Base-by-base conservation (phyloP, 2,888 invertebrate species). In the Cecidostiba fungosa region DNA sequence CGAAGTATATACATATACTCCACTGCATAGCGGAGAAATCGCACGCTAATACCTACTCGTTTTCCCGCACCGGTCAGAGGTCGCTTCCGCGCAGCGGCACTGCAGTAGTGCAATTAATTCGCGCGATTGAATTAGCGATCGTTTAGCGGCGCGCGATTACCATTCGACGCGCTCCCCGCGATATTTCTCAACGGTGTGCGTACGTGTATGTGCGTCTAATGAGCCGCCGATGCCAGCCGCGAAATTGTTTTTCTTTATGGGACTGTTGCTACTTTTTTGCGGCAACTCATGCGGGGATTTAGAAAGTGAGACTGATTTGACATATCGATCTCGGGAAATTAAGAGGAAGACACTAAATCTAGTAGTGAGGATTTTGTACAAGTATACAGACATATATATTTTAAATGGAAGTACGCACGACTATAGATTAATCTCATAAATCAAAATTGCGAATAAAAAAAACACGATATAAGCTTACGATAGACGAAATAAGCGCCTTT, bases 61-160 rank as follows among this genome's bases (percentile, higher is more conserved):
- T 19, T 36, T 19, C 16, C 8, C 36, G 32, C 70, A 43, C 10
- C 47, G 16, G 62, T 81, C 73, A 76, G 23, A 50, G 77, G 83
- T 78, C 84, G 76, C 77, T 59, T 79, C 54, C 79, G 69, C 32
- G 66, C 39, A 4, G n/a, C n/a, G n/a, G 16, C 50, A 77, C 32
- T n/a, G 62, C 29, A 54, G n/a, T 14, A 32, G 19, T 19, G 77
- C 73, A n/a, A 77, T 69, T 77, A 73, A 62, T 66, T 73, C 76
- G 76, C 70, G 69, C 77, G 69, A 78, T 82, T 78, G 23, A 78
- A 78, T 82, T 82, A 82, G 77, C 78, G 62, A 69, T 77, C 73
- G 76, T 54, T 74, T 76, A 79, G 43, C 80, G 32, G 78, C 16
- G 36, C 70, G 29, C 72, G 19, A 70, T 83, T 78, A 62, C 62